phyloP scores from a whole-genome alignment of 1,140 invertebrate species.

The Schlechtendalia chinensis region DNA sequence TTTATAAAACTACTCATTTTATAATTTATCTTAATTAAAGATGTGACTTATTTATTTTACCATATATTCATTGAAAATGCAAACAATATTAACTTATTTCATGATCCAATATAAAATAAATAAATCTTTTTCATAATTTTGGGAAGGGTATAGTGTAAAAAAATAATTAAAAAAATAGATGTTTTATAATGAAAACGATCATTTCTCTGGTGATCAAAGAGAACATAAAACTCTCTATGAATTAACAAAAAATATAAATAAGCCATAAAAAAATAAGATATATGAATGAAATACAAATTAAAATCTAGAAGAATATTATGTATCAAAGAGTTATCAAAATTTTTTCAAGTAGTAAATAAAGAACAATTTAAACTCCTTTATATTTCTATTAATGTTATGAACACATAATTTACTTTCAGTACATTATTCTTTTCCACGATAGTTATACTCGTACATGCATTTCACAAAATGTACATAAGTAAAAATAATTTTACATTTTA shows the following conservation, averaged over 20 bases:
- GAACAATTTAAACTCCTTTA: no score
- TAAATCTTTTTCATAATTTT: background rate
- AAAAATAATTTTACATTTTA: no score
- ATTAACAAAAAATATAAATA: background rate
- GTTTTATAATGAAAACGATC: background rate
- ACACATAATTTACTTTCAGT: no score
- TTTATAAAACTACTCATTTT: background rate
- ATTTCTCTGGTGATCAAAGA: background rate
- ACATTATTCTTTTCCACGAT: no score
- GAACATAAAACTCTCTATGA: background rate
- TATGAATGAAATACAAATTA: background rate
- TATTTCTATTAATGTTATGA: no score
- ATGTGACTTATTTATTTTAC: background rate
- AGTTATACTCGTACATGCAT: no score
- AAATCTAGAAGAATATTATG: no score
- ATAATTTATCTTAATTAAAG: background rate
- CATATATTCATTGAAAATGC: background rate
- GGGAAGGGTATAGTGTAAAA: no score
- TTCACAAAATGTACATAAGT: no score
- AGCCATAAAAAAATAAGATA: background rate
- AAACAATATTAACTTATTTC: background rate
- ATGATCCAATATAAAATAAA: no score
- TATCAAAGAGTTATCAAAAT: no score
- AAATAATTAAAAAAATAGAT: background rate
- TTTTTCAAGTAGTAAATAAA: no score